Percentiles rank a stretch among this genome's conserved stretches.
Evolutionary conservation across 2,797 vertebrate genomes (phyloP).

Genomic region (Falco columbarius): DNA sequence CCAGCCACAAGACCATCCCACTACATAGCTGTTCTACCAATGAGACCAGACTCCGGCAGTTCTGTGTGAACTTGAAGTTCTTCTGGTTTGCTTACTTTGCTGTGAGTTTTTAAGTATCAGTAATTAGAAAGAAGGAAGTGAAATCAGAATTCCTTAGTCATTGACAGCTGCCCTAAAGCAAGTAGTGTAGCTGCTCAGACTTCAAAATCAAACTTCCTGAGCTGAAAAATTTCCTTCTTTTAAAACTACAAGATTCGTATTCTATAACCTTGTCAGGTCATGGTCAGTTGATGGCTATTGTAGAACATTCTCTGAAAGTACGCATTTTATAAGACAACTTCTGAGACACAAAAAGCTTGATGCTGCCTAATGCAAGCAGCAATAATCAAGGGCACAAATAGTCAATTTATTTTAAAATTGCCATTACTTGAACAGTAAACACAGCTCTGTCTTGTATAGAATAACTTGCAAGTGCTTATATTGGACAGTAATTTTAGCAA

Average conservation of each 20-base stretch:
- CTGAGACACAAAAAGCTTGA: neutral
- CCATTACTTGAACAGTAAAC: neutral
- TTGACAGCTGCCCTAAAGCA: conserved; percentile 7
- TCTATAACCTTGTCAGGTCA: neutral
- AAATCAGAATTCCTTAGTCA: conserved; percentile 25
- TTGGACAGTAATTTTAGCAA: neutral
- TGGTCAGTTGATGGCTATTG: neutral
- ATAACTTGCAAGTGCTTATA: neutral
- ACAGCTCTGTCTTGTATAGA: neutral
- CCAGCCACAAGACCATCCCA: neutral
- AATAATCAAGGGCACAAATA: neutral
- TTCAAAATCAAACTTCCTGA: neutral
- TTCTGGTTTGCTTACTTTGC: neutral
- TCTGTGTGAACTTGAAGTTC: neutral
- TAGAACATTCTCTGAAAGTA: neutral
- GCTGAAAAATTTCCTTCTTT: neutral
- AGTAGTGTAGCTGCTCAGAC: neutral
- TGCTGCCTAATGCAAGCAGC: neutral
- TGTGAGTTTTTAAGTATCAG: neutral
- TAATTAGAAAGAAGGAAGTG: neutral
- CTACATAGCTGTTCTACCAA: neutral
- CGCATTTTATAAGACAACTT: neutral
- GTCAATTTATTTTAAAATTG: conserved; percentile 8
- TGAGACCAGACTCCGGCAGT: neutral
- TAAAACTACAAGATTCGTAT: neutral